phyloP scores from a whole-genome alignment of 1,140 invertebrate species.

The Amyelois transitella region DNA sequence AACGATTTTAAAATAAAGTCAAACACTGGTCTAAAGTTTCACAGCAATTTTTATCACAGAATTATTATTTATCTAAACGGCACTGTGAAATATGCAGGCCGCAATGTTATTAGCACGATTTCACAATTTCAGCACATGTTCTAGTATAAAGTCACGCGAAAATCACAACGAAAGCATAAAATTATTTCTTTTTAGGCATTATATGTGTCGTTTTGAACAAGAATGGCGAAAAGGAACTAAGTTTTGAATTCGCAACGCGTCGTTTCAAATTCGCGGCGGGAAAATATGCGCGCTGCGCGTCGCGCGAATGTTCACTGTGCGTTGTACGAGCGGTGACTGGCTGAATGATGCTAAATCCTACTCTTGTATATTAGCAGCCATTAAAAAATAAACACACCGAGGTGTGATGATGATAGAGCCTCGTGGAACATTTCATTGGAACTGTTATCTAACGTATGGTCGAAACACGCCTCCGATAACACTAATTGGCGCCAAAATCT shows the following conservation, averaged over 20 bases:
- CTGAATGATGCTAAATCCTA: conserved; percentile 50
- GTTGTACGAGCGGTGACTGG: conserved; percentile 61
- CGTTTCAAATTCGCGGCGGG: conserved; percentile 55
- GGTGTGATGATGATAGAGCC: conserved; percentile 54
- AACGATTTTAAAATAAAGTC: conserved; percentile 24
- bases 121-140: conserved; percentile 51
- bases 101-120: conserved; percentile 45
- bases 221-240: conserved; percentile 29
- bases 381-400: conserved; percentile 66
- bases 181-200: conserved; percentile 71
- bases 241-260: conserved; percentile 23
- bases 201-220: conserved; percentile 33
- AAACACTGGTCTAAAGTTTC: conserved; percentile 43
- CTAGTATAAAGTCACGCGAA: conserved; percentile 21
- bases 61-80: conserved; percentile 44
- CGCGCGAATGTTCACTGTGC: conserved; percentile 43
- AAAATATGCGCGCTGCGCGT: conserved; percentile 44
- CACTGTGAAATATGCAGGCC: conserved; percentile 37
- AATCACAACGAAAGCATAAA: conserved; percentile 7
- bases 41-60: conserved; percentile 65
- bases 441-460: conserved; percentile 59
- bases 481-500: conserved; percentile 17
- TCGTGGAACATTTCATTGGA: conserved; percentile 51
- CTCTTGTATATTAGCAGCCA: conserved; percentile 64
- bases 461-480: conserved; percentile 17